A percentile compares a stretch with the other conserved stretches of the same genome.
phyloP scores from a whole-genome alignment of 2,888 invertebrate genomes.

The Cremastinae sp. region DNA sequence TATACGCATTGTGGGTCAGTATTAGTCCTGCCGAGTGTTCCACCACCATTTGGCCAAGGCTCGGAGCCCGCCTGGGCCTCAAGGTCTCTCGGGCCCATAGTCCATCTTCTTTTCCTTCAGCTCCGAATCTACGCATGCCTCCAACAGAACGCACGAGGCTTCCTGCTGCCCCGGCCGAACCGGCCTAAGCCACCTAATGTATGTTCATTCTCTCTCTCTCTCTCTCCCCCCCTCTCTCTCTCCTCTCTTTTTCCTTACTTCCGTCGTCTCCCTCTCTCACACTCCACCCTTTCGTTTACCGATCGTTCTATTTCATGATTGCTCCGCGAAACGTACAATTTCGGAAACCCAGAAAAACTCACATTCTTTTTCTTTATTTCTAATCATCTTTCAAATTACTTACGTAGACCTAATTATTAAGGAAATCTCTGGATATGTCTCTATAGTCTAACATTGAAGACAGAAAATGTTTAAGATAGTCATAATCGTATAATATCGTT shows the following conservation, averaged over 20 bases:
- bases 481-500: too few species aligned
- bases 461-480: too few species aligned
- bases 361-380: constrained; percentile 8
- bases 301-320: constrained; percentile 41
- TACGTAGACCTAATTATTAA: too few species aligned
- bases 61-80: constrained; percentile 71
- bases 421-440: too few species aligned
- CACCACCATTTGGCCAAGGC: constrained; percentile 73
- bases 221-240: constrained; percentile 31
- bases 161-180: constrained; percentile 58
- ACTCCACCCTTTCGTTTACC: constrained; percentile 42
- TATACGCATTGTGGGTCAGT: constrained; percentile 78
- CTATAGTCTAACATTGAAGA: too few species aligned
- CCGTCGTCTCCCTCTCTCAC: constrained; percentile 40
- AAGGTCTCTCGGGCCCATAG: constrained; percentile 73
- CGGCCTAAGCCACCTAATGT: constrained; percentile 70
- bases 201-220: constrained; percentile 69
- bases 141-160: constrained; percentile 64
- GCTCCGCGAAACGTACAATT: constrained; percentile 24
- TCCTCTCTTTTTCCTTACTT: constrained; percentile 22
- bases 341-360: constrained; percentile 19
- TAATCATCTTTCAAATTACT: too few species aligned
- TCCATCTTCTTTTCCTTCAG: constrained; percentile 63
- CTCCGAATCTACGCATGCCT: constrained; percentile 63
- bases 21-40: constrained; percentile 69